These are phyloP conservation scores for Tapirus terrestris DNA, from an alignment of 2,113 vertebrate species.

Conservation along the genomic window DNA sequence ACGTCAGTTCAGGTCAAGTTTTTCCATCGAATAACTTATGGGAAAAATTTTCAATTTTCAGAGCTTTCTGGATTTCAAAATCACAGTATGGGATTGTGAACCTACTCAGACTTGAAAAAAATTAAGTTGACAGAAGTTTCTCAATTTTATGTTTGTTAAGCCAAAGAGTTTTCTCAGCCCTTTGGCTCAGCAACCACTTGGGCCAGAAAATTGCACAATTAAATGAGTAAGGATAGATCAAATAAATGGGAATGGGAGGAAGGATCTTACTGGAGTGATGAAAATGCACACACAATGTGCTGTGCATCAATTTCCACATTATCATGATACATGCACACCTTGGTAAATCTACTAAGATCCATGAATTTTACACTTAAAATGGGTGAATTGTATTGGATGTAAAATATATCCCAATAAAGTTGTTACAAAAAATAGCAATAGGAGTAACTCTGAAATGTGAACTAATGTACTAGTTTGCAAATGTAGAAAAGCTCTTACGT, in stretches of 20 bases:
- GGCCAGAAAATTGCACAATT: not conserved
- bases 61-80: conserved; percentile 6
- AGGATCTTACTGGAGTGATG: not conserved
- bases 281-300: not conserved
- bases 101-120: not conserved
- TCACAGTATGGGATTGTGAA: not conserved
- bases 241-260: not conserved
- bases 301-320: not conserved
- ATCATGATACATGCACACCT: rapidly evolving
- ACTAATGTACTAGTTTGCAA: not conserved
- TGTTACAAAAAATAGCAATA: not conserved
- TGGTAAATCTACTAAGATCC: not conserved
- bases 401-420: not conserved
- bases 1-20: not conserved
- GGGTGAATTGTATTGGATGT: not conserved
- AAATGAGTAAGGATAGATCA: not conserved
- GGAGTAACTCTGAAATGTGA: not conserved
- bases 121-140: not conserved
- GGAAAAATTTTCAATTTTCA: not conserved
- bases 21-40: not conserved
- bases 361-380: not conserved
- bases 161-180: not conserved
- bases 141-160: not conserved
- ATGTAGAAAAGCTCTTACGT: not conserved
- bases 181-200: not conserved